These are phyloP conservation scores for Papilio polytes DNA, from an alignment of 1,140 invertebrate species.

Conservation along the genomic window DNA sequence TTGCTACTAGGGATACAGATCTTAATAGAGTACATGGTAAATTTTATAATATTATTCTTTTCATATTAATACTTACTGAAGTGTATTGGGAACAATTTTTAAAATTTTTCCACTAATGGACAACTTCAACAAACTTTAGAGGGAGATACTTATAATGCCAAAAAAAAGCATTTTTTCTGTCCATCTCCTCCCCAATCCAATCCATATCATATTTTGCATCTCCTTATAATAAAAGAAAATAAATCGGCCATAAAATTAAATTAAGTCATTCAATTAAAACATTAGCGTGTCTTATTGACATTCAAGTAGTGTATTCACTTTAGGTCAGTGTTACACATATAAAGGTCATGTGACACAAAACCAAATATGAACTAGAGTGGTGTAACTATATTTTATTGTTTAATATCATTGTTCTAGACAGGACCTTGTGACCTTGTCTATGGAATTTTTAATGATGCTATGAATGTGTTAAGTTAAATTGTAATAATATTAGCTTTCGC, in stretches of 20 bases:
- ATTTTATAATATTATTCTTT: slow-evolving; percentile 10
- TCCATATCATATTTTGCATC: too few relatives aligned
- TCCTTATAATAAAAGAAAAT: too few relatives aligned
- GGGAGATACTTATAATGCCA: too few relatives aligned
- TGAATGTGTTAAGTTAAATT: neutral
- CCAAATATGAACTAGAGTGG: neutral
- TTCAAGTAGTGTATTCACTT: neutral
- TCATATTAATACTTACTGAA: neutral
- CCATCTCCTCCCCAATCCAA: too few relatives aligned
- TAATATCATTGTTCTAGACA: neutral
- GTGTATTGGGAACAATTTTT: slow-evolving; percentile 31
- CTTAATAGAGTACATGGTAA: slow-evolving; percentile 90
- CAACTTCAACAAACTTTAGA: too few relatives aligned
- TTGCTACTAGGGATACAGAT: slow-evolving; percentile 95
- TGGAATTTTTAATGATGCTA: neutral
- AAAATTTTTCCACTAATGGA: too few relatives aligned
- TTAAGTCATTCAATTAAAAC: neutral
- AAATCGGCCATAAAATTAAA: too few relatives aligned
- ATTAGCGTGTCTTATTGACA: neutral
- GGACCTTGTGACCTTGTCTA: neutral
- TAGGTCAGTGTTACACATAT: neutral
- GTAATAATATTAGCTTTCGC: too few relatives aligned
- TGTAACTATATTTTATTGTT: slow-evolving; percentile 13
- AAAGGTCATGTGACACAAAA: slow-evolving; percentile 4
- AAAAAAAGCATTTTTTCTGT: too few relatives aligned